phyloP scores from a whole-genome alignment of 2,797 vertebrate species.

The Lophius americanus region DNA sequence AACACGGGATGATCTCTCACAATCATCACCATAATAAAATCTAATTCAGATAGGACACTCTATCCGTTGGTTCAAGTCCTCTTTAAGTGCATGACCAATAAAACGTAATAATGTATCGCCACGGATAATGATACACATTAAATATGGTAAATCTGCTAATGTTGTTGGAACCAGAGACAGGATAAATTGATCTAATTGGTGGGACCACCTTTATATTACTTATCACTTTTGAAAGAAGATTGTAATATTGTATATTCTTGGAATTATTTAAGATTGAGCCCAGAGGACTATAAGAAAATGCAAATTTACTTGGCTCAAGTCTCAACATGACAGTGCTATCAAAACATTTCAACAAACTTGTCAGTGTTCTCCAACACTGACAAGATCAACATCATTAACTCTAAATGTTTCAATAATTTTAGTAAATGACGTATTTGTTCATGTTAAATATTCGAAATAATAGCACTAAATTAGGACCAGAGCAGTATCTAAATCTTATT shows the following conservation, averaged over 20 bases:
- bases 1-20: not conserved
- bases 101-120: not conserved
- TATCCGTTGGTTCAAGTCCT: not conserved
- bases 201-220: too few relatives aligned
- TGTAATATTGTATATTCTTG: not conserved
- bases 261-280: not conserved
- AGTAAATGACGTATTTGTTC: not conserved
- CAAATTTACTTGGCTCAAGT: conserved; percentile 8
- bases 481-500: not conserved
- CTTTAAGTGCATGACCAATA: too few relatives aligned
- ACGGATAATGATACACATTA: not conserved
- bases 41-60: not conserved
- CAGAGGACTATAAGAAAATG: not conserved
- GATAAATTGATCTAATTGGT: too few relatives aligned
- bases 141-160: too few relatives aligned
- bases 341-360: conserved; percentile 14
- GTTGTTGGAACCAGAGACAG: too few relatives aligned
- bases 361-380: not conserved
- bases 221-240: not conserved
- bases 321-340: conserved; percentile 13
- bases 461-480: too few relatives aligned
- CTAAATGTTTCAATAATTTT: not conserved
- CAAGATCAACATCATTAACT: too few relatives aligned
- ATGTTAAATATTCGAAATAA: too few relatives aligned
- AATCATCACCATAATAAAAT: not conserved